Evolutionary conservation across 2,113 vertebrate genomes (phyloP), one percentile per base, ranked within the genome.

Genomic region (Thalassoma bifasciatum): DNA sequence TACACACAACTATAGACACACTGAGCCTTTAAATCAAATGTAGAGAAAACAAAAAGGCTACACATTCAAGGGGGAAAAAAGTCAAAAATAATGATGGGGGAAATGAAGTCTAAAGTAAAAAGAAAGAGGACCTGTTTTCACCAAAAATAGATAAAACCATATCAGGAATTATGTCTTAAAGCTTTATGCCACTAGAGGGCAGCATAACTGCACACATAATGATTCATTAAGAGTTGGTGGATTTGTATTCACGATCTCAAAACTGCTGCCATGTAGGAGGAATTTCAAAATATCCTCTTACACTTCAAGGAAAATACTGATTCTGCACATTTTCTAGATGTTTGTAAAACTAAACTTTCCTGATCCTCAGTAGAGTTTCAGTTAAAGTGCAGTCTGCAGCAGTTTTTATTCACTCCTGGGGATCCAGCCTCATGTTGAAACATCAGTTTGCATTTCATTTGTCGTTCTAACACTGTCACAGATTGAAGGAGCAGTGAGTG

Each of bases 181-280:
- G 5, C 13, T 34, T 67, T 74, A 9, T 22, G 10, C 83, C 72
- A 78, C 76, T 69, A 78, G 66, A 82, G 66, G 49, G 22, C 2
- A 82, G 59, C 60, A 58, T 61, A 66, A 10, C 14, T 75, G 16
- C n/a, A 68, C 4, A 11, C 16, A 14, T 1, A 52, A 42, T 14
- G 40, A 14, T 42, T 14, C 12, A 14, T 4, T 14, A 12, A 42
- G 40, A 5, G 14, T 42, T 42, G 40, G 40, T 42, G 14, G 6
- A 4, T 30, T 30, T 30, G 30, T 30, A 30, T 30, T 30, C 30
- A 30, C 30, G 1, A 1, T 40, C 13, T 40, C 5, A 12, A 2
- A 40, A 14, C 16, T 13, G 21, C 16, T 10, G 17, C 42, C 19
- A 9, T 24, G 40, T 8, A 38, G 34, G 36, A 17, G 34, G 49